phyloP scores from a whole-genome alignment of 2,888 invertebrate species.

The Drosophila flavopinicola region DNA sequence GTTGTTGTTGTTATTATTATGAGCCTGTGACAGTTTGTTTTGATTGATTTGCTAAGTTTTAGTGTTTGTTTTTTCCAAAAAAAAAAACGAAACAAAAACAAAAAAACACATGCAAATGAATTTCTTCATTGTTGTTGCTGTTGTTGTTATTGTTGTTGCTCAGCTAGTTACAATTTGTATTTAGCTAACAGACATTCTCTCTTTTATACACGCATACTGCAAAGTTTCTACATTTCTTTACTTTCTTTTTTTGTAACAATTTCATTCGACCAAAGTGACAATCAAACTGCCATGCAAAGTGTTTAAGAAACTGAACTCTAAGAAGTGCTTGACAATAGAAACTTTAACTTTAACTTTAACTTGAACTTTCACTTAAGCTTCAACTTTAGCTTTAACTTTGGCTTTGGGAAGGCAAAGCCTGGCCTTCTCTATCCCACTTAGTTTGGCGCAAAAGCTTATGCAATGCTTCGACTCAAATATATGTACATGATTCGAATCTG shows the following conservation, averaged over 20 bases:
- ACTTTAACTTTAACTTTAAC: neutral
- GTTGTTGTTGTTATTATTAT: constrained; percentile 62
- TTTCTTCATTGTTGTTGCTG: constrained; percentile 11
- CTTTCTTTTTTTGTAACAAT: neutral
- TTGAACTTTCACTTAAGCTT: neutral
- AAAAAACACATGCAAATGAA: constrained; percentile 52
- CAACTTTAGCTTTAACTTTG: constrained; percentile 1
- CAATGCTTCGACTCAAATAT: too few species aligned
- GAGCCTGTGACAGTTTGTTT: constrained; percentile 67
- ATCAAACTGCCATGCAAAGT: constrained; percentile 46
- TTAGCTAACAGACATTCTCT: neutral
- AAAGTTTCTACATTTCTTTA: neutral
- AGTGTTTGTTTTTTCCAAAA: constrained; percentile 39
- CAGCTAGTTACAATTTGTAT: neutral
- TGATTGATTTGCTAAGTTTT: constrained; percentile 57
- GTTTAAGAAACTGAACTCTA: constrained; percentile 18
- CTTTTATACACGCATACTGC: neutral
- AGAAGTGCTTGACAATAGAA: constrained; percentile 17
- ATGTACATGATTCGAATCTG: constrained; percentile 1
- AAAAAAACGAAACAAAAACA: too few species aligned
- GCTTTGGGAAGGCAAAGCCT: neutral
- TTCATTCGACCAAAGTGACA: constrained; percentile 40
- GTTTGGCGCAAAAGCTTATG: neutral
- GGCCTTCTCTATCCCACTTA: neutral
- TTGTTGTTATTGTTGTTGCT: neutral